Evolutionary conservation across 2,888 invertebrate species (phyloP).

Genomic region (Notocelia uddmanniana): DNA sequence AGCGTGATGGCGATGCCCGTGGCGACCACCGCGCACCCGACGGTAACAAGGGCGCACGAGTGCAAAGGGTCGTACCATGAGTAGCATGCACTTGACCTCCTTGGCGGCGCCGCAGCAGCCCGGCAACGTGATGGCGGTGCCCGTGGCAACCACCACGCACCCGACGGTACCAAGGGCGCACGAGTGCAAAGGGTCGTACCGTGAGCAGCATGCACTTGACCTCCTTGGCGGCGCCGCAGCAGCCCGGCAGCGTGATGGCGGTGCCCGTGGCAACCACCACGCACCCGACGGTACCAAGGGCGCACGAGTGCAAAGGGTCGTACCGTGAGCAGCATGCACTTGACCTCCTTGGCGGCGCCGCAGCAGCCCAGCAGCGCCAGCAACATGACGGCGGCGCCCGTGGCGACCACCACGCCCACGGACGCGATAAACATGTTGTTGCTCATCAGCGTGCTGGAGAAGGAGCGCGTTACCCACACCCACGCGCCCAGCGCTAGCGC

Average conservation of each 20-base stretch:
- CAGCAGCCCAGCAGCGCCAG: slow-evolving; percentile 96
- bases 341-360: slow-evolving; percentile 97
- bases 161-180: slow-evolving; percentile 90
- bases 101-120: slow-evolving; percentile 97
- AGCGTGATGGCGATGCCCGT: slow-evolving; percentile 94
- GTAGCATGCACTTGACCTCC: slow-evolving; percentile 96
- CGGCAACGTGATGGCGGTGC: slow-evolving; percentile 90
- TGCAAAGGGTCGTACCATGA: slow-evolving; percentile 81
- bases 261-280: no score
- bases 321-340: slow-evolving; percentile 96
- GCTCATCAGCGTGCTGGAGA: slow-evolving; percentile 93
- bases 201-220: slow-evolving; percentile 96
- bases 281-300: slow-evolving; percentile 93
- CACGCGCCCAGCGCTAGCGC: slow-evolving; percentile 90
- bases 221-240: slow-evolving; percentile 96
- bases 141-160: no score
- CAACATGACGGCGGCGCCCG: slow-evolving; percentile 92
- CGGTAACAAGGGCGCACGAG: background rate
- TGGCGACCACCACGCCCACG: slow-evolving; percentile 93
- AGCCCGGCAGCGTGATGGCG: slow-evolving; percentile 93
- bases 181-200: slow-evolving; percentile 62
- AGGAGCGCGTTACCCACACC: slow-evolving; percentile 93
- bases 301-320: slow-evolving; percentile 59
- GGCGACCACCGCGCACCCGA: slow-evolving; percentile 90
- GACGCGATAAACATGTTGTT: slow-evolving; percentile 95